These are phyloP conservation scores for Melinopterus prodromus DNA, from an alignment of 2,888 invertebrate species.

Conservation along the genomic window DNA sequence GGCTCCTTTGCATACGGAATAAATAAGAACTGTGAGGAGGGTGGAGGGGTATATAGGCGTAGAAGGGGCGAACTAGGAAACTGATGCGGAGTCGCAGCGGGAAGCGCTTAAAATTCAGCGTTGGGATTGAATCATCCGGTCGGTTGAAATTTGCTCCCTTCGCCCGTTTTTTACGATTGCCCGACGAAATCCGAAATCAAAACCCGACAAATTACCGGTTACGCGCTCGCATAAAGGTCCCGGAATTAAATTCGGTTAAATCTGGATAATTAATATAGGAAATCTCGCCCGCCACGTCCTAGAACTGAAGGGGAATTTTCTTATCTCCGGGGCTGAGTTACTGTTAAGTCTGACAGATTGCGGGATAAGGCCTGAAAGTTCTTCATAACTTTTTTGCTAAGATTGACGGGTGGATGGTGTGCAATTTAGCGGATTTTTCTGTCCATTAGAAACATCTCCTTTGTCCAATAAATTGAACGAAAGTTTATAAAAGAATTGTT, in stretches of 20 bases:
- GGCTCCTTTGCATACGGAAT: not conserved
- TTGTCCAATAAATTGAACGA: not conserved
- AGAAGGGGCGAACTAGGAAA: not conserved
- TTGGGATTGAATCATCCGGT: not conserved
- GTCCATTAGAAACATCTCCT: not conserved
- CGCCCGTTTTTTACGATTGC: not conserved
- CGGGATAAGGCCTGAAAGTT: not conserved
- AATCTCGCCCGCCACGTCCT: not conserved
- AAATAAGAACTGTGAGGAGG: not conserved
- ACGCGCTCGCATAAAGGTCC: not conserved
- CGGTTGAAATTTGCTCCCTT: not conserved
- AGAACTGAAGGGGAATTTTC: not conserved
- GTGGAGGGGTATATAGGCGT: too few relatives aligned
- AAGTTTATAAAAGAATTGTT: too few relatives aligned
- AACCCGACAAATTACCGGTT: constrained; percentile 4
- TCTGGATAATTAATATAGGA: not conserved
- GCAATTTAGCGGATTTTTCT: not conserved
- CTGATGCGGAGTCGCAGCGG: not conserved
- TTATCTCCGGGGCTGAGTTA: not conserved
- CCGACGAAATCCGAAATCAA: not conserved
- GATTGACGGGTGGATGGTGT: not conserved
- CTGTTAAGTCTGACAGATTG: not conserved
- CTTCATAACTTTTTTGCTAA: not conserved
- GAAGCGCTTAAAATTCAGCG: not conserved
- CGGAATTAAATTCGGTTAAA: not conserved